Conservation (phyloP, 92 coral and sea anemone genomes). For the Galaxea fascicularis region DNA sequence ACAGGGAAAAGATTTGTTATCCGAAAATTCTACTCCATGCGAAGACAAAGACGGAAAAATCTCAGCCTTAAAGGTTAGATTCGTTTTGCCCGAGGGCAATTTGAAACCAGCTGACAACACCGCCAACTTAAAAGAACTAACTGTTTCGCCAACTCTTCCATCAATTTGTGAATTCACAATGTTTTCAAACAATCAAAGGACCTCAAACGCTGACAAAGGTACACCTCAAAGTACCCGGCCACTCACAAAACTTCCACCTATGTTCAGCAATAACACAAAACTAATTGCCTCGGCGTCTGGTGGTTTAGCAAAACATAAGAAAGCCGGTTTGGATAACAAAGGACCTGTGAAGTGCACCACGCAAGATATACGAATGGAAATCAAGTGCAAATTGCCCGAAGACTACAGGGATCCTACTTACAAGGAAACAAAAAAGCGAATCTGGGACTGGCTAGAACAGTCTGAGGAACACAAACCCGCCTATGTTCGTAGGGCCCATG, state of each 20-base stretch:
- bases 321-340: background rate
- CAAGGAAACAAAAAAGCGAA: conserved; percentile 69
- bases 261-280: background rate
- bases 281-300: background rate
- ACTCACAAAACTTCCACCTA: conserved; percentile 37
- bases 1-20: background rate
- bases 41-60: background rate
- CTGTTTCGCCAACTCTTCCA: conserved; percentile 62
- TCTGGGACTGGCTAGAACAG: conserved; percentile 76
- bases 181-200: conserved; percentile 47
- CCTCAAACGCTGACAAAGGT: conserved; percentile 20
- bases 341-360: conserved; percentile 63
- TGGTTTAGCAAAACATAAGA: conserved; percentile 13
- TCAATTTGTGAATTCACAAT: conserved; percentile 84
- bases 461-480: conserved; percentile 70
- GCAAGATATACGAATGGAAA: conserved; percentile 69
- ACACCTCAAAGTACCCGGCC: conserved; percentile 10
- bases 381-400: conserved; percentile 73
- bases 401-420: conserved; percentile 76
- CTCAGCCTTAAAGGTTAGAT: conserved; percentile 51
- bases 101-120: conserved; percentile 29
- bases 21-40: background rate
- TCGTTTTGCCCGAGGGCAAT: conserved; percentile 64
- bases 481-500: conserved; percentile 62
- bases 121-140: conserved; percentile 10